Conservation (phyloP, 2,113 vertebrate genomes). For the Camelus bactrianus region DNA sequence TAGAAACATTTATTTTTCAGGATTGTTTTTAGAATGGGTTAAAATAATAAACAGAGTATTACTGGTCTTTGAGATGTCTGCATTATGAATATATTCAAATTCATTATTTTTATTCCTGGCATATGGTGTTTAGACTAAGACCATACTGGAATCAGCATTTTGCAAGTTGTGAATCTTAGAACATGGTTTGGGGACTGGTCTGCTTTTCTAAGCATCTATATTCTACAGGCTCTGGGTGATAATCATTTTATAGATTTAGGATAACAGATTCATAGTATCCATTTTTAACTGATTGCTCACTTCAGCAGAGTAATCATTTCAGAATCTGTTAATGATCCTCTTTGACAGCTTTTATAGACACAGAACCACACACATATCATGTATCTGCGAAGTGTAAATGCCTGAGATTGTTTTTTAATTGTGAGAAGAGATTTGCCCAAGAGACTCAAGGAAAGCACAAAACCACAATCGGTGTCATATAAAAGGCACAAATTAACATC, state of each 20-base stretch:
- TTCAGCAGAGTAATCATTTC: conserved; percentile 78
- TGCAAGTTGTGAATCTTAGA: not conserved
- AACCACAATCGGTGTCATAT: conserved; percentile 74
- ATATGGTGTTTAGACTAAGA: not conserved
- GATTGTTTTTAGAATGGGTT: not conserved
- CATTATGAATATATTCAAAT: not conserved
- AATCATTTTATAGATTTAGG: conserved; percentile 74
- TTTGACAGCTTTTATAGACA: conserved; percentile 68
- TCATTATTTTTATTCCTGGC: not conserved
- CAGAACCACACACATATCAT: not conserved
- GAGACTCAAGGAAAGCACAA: conserved; percentile 78
- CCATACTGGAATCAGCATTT: not conserved
- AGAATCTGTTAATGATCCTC: conserved; percentile 76
- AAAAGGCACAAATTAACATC: conserved; percentile 80
- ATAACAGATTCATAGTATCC: conserved; percentile 65
- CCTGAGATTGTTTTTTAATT: conserved; percentile 55
- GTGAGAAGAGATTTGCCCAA: conserved; percentile 67
- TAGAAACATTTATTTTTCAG: not conserved
- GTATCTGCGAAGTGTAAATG: conserved; percentile 33
- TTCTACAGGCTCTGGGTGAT: conserved; percentile 63
- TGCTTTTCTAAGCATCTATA: conserved; percentile 57
- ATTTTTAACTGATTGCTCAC: conserved; percentile 79
- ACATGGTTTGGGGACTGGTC: not conserved
- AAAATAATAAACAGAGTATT: not conserved
- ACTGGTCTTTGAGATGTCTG: not conserved